A percentile compares a stretch with the other conserved stretches of the same genome.
phyloP scores from a whole-genome alignment of 2,797 vertebrate species.

The Clarias laeviceps region DNA sequence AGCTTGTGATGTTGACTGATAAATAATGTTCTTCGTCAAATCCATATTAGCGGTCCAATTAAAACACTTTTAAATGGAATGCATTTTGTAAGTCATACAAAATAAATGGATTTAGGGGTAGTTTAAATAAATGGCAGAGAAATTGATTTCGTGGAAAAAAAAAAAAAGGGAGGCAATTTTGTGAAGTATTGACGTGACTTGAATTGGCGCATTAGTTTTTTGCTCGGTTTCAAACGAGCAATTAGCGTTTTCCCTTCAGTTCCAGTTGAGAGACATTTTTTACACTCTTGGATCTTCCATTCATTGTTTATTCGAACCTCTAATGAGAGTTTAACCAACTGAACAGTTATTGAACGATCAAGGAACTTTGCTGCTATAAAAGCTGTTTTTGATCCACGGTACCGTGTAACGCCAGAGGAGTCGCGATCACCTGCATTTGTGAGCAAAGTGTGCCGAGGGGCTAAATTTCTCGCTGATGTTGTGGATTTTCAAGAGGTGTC shows the following conservation, averaged over 20 bases:
- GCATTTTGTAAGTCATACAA: constrained; percentile 22
- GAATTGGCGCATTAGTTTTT: constrained; percentile 44
- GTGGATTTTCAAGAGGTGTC: constrained; percentile 2
- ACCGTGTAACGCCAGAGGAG: neutral
- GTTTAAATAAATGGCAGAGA: constrained; percentile 48
- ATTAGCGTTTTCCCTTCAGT: constrained; percentile 34
- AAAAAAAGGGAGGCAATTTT: constrained; percentile 38
- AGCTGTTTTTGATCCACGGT: constrained; percentile 14
- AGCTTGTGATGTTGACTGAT: neutral
- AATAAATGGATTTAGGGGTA: constrained; percentile 42
- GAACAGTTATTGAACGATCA: constrained; percentile 38
- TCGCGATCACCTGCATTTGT: neutral
- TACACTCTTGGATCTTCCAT: constrained; percentile 43
- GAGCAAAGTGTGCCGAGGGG: neutral
- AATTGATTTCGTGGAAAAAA: constrained; percentile 48
- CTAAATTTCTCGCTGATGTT: constrained; percentile 24
- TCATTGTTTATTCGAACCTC: constrained; percentile 51
- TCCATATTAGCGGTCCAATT: constrained; percentile 39
- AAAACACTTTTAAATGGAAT: constrained; percentile 41
- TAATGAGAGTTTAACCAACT: constrained; percentile 55
- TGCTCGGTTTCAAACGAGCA: constrained; percentile 44
- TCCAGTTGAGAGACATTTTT: constrained; percentile 45
- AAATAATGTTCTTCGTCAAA: constrained; percentile 20
- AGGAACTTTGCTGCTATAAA: constrained; percentile 35
- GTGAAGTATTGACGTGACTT: constrained; percentile 41